Percentiles rank a stretch among this genome's conserved stretches.
phyloP scores from a whole-genome alignment of 2,113 vertebrate species.

The Rhizomys pruinosus region DNA sequence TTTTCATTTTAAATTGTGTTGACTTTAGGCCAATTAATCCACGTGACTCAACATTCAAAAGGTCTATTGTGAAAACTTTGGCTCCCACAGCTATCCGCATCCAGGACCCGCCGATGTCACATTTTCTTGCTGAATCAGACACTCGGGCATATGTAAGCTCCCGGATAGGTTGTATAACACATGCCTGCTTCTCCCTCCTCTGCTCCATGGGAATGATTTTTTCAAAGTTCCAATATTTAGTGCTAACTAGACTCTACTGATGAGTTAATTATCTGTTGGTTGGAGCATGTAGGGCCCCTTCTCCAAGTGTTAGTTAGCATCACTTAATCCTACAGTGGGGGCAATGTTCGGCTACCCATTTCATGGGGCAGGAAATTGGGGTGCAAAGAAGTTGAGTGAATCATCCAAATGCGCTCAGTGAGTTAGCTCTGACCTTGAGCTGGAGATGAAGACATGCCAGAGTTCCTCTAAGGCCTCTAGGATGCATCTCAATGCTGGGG shows the following conservation, averaged over 20 bases:
- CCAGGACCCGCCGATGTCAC: not conserved
- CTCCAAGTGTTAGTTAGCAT: not conserved
- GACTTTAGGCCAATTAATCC: not conserved
- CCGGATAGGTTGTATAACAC: too few species aligned
- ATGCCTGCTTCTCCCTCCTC: not conserved
- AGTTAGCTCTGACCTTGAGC: not conserved
- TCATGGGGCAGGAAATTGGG: not conserved
- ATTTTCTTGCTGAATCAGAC: not conserved
- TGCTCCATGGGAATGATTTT: not conserved
- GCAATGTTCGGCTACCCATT: not conserved
- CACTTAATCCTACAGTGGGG: not conserved
- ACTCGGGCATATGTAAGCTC: not conserved
- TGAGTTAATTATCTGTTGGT: not conserved
- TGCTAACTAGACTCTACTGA: not conserved
- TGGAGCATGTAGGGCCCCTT: not conserved
- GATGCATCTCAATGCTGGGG: not conserved
- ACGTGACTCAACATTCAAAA: not conserved
- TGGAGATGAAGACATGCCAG: not conserved
- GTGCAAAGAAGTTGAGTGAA: not conserved
- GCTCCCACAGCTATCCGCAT: not conserved
- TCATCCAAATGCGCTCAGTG: not conserved
- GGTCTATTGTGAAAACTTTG: not conserved
- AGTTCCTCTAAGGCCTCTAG: not conserved
- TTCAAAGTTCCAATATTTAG: not conserved
- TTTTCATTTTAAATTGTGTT: not conserved